phyloP scores from a whole-genome alignment of 2,113 vertebrate species.

The Origma solitaria region DNA sequence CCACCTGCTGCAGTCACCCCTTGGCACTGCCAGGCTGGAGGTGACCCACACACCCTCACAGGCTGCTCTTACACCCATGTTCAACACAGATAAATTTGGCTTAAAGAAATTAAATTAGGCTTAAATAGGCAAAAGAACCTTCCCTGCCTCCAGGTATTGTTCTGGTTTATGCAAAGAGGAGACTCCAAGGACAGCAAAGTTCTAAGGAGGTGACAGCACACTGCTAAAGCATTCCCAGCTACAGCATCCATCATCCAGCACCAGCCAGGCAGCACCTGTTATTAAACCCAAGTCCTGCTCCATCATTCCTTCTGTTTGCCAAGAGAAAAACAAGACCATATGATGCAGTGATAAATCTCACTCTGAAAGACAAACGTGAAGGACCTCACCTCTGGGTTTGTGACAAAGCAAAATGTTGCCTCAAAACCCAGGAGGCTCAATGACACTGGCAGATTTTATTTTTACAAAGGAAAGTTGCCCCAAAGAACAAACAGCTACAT shows the following conservation, averaged over 20 bases:
- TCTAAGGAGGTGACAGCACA: background rate
- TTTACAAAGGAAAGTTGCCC: background rate
- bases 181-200: background rate
- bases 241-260: background rate
- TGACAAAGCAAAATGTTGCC: background rate
- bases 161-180: background rate
- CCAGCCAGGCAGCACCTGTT: background rate
- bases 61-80: rapidly evolving
- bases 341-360: background rate
- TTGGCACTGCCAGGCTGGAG: background rate
- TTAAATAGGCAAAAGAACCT: background rate
- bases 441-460: rapidly evolving
- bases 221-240: background rate
- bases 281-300: rapidly evolving
- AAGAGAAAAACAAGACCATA: background rate
- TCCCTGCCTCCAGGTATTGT: background rate
- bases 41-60: background rate
- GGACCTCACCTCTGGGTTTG: background rate
- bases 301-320: background rate
- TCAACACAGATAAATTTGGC: rapidly evolving
- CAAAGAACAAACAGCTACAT: background rate
- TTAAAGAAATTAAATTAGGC: background rate
- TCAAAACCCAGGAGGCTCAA: background rate
- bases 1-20: background rate
- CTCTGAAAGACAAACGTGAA: background rate